Conservation (phyloP, 2,888 invertebrate genomes). For the Agrochola litura region DNA sequence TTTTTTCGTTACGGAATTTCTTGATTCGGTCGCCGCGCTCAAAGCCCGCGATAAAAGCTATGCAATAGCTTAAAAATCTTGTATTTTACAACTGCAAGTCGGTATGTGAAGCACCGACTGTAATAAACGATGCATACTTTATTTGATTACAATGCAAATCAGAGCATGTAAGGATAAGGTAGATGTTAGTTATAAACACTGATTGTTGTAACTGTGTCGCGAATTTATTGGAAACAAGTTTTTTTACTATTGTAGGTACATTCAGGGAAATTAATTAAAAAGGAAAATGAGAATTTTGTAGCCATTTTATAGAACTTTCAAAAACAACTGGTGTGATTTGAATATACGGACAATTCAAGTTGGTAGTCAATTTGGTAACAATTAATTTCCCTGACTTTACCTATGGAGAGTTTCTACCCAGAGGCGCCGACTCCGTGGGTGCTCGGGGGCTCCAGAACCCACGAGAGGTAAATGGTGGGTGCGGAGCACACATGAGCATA, state of each 20-base stretch:
- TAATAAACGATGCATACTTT: slow-evolving; percentile 12
- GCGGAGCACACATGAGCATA: no score
- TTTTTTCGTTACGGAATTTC: no score
- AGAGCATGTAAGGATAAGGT: not conserved
- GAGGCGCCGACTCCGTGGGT: no score
- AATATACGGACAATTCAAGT: not conserved
- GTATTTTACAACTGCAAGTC: not conserved
- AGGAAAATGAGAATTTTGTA: not conserved
- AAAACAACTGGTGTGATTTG: not conserved
- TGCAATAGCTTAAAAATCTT: no score
- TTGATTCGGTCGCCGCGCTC: no score
- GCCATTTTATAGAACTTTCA: not conserved
- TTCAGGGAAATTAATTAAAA: not conserved
- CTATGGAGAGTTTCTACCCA: no score
- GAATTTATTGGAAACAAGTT: not conserved
- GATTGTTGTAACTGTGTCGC: not conserved
- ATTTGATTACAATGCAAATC: slow-evolving; percentile 20
- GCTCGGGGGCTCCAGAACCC: no score
- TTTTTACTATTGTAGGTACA: no score
- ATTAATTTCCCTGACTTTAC: no score
- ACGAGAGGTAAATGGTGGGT: no score
- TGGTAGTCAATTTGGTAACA: not conserved
- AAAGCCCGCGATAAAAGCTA: no score
- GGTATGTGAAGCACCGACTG: not conserved
- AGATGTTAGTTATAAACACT: not conserved